Base-by-base conservation (phyloP, 2,113 vertebrate genomes). In the Raja brachyura region DNA sequence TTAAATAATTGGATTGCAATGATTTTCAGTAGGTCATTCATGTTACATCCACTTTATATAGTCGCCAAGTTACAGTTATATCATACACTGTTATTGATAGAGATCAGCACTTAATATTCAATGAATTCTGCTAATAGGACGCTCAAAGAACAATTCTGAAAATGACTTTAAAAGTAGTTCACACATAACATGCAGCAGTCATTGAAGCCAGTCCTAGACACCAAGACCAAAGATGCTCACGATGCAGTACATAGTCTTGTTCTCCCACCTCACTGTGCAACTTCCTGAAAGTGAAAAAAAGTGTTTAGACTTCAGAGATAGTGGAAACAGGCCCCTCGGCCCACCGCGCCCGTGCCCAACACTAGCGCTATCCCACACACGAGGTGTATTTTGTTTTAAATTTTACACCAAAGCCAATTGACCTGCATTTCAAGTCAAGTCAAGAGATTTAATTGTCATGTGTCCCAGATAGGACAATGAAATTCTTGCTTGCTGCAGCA, bases 261-360 rank as follows among this genome's bases (percentile, higher is more conserved):
- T 94, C 93, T 94, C 94, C 94, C 94, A 94, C 85, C 93, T 93
- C 56, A 94, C 93, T 0, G 93, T 94, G 76, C 94, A 94, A 93
- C 94, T 94, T 93, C 94, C 94, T 94, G 77, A 54, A 48, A 90
- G 14, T 88, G 93, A 28, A 79, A 39, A 83, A 20, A 13, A 61
- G 25, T 70, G 66, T 92, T 48, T 48, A 1, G 39, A 48, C 39
- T 48, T 48, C 39, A 48, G 39, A 48, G 39, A 48, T 48, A 48
- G 39, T 48, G 39, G 39, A 48, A 48, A 48, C 39, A 48, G 39
- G 39, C 39, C 39, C 39, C 3, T 48, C 39, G 39, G 39, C 39
- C 39, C 39, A 48, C 39, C 39, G 39, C 39, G 39, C 3, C 39
- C 39, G 3, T 48, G 39, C 39, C 39, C 39, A 48, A 48, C 1